Evolutionary conservation across 2,113 vertebrate species (phyloP), one percentile per base, ranked within the genome.

Genomic region (Cyprinodon brontotheroides): DNA sequence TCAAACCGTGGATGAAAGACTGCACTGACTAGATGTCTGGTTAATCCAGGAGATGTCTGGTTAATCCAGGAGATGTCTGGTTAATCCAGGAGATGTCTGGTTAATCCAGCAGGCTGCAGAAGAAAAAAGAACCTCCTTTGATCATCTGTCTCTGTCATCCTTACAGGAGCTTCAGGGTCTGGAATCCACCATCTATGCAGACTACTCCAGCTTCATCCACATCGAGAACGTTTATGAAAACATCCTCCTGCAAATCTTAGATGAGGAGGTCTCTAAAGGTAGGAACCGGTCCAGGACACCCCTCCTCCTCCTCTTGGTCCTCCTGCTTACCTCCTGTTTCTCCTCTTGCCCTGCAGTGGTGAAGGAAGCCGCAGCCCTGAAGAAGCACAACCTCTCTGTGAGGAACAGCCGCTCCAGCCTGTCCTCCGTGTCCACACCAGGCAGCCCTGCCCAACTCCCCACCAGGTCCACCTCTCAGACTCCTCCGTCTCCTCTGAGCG

Each of bases 151-250:
- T 40, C 36, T 65, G 29, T 67, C 9, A 29, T 0, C 67, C 37
- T 65, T 0, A 2, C 89, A 98, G 97, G 96, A 96, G 77, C 93
- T 99, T 59, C 95, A 96, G 84, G 90, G 85, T 60, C 96, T 96
- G 0, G 95, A 97, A 64, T 94, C 96, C 87, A 94, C 79, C 81
- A 93, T 97, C 86, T 93, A 96, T 65, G 84, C 93, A 0, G 97
- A 98, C 69, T 94, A 97, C 75, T 85, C 93, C 20, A 93, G 89
- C 3, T 95, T 97, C 86, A 95, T 99, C 80, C 94, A 96, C 1
- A 95, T 97, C 7, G 96, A 97, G 83, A 97, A 97, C 0, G 93
- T 97, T 29, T 99, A 97, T 0, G 97, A 99, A 80, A 94, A 93
- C 81, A 93, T 98, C 91, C 92, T 99, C 3, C 80, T 96, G 79